Evolutionary conservation across 2,113 vertebrate species (phyloP).

Genomic region (Nerophis lumbriciformis): DNA sequence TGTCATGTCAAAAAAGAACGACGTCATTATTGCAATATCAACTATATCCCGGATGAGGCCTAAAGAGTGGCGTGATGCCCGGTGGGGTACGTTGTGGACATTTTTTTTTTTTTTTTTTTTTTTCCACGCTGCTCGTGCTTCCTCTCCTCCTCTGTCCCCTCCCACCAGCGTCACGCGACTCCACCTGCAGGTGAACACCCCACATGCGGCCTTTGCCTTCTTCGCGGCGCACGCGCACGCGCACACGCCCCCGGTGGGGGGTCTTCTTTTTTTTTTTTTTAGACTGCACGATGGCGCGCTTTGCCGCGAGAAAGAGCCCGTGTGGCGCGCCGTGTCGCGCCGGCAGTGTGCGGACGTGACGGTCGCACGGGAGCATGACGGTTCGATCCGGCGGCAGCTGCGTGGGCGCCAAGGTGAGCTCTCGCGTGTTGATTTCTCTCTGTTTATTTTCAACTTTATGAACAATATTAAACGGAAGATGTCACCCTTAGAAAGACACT

Average conservation of each 20-base stretch:
- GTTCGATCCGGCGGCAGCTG: constrained; percentile 6
- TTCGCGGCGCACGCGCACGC: neutral
- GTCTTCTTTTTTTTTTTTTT: neutral
- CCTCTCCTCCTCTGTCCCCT: constrained; percentile 28
- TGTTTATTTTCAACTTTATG: neutral
- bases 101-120: neutral
- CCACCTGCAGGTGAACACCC: constrained; percentile 46
- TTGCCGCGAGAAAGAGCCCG: neutral
- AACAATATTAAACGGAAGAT: no score
- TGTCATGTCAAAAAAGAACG: no score
- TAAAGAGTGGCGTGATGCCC: neutral
- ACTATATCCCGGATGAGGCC: neutral
- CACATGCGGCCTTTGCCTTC: neutral
- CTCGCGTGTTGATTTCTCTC: neutral
- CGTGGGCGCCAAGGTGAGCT: constrained; percentile 37
- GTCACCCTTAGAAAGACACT: no score
- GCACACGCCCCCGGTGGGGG: neutral
- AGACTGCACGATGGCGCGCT: neutral
- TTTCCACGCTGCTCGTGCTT: neutral
- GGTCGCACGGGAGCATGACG: neutral
- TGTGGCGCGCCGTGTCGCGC: neutral
- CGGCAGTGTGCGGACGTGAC: constrained; percentile 5
- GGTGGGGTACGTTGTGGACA: neutral
- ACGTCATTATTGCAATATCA: no score
- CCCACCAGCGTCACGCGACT: constrained; percentile 28